Base-by-base conservation (phyloP, 2,113 vertebrate genomes). In the Thamnaconus septentrionalis region DNA sequence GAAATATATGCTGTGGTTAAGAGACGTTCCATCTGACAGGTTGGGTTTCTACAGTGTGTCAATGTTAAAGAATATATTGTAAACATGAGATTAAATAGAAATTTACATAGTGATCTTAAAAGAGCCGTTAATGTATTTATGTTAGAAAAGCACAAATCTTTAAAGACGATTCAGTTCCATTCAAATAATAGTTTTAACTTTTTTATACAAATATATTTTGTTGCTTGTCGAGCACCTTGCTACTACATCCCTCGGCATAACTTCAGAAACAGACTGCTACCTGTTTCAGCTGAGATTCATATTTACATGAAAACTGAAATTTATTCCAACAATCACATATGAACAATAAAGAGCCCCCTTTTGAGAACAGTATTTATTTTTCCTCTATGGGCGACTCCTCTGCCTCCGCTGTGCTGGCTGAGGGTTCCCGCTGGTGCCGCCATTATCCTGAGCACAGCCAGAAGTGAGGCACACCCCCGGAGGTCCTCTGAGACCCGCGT, bases 401-500 rank as follows among this genome's bases (percentile, higher is more conserved):
- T 61, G 31, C 60, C 86, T 83, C 49, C 67, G 75, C 7, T 69
- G 39, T 41, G 69, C 48, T 49, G 79, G 81, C 51, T 59, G 87
- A 11, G 78, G 68, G 41, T 70, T 71, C 62, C 46, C 71, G 10
- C 44, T 75, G 50, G 73, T 81, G 43, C 71, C 18, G 18, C 18
- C 5, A 40, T 85, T 86, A 7, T 77, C 62, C 70, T 85, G 78
- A 62, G 83, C 72, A 56, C 92, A 94, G 12, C 88, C 91, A 31
- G 89, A 87, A 55, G 88, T 85, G 71, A 86, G 3, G 41, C 93
- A 94, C 42, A 91, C 69, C 11, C 93, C 93, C n/a, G 93, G 91
- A 55, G 90, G 69, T 5, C 92, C 92, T 44, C 80, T 86, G 60
- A 90, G 82, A 73, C 91, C 92, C 3, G 84, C 41, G 54, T 93